Conservation (phyloP, 2,888 invertebrate genomes). For the Mantis religiosa region DNA sequence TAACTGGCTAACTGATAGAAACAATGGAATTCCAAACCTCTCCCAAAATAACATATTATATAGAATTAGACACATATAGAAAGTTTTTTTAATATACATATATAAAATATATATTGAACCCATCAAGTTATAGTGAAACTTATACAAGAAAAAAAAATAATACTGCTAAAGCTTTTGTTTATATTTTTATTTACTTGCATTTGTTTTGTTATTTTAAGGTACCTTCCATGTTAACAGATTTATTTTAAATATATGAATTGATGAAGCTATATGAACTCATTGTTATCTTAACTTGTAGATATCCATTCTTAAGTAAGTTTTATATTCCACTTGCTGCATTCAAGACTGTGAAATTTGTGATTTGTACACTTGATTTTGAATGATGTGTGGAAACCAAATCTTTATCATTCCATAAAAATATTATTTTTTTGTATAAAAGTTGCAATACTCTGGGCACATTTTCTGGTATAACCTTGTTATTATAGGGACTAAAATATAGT, state of each 20-base stretch:
- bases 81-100: slow-evolving; percentile 19
- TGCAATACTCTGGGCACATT: background rate
- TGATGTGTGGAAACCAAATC: background rate
- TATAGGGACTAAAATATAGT: background rate
- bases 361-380: background rate
- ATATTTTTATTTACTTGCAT: background rate
- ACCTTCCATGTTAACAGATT: background rate
- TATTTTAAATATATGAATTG: background rate
- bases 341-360: background rate
- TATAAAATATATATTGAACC: slow-evolving; percentile 11
- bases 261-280: background rate
- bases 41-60: slow-evolving; percentile 18
- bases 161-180: background rate
- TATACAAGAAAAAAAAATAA: background rate
- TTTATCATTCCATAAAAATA: background rate
- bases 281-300: slow-evolving; percentile 11
- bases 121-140: slow-evolving; percentile 1
- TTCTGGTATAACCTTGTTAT: background rate
- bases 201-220: background rate
- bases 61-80: slow-evolving; percentile 14
- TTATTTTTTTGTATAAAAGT: background rate
- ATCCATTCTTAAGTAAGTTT: background rate
- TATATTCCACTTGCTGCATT: background rate
- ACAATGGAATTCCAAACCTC: slow-evolving; percentile 15
- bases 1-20: slow-evolving; percentile 17